Evolutionary conservation across 2,888 invertebrate genomes (phyloP).

Genomic region (Glaucopsyche alexis): DNA sequence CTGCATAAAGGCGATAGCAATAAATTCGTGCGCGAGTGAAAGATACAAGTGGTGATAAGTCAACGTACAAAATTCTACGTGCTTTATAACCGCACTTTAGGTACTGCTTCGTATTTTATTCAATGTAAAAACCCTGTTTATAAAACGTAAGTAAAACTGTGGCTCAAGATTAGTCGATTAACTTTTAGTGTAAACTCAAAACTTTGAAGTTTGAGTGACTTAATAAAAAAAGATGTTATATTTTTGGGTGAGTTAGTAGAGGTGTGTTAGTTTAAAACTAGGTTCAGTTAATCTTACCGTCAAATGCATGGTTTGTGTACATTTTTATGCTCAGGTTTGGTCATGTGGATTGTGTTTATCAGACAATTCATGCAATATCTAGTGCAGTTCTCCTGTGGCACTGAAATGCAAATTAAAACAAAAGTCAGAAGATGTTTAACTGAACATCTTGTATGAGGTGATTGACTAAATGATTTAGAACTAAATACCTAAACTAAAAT

Average conservation of each 20-base stretch:
- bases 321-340: not conserved
- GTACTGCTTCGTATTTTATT: too few relatives aligned
- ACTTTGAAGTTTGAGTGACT: not conserved
- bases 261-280: not conserved
- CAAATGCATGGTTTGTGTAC: conserved; percentile 15
- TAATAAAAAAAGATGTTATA: not conserved
- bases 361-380: not conserved
- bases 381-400: conserved; percentile 12
- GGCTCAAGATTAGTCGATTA: not conserved
- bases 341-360: not conserved
- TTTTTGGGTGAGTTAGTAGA: not conserved
- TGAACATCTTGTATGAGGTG: not conserved
- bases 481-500: too few relatives aligned
- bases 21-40: too few relatives aligned
- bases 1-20: too few relatives aligned
- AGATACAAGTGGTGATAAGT: too few relatives aligned
- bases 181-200: not conserved
- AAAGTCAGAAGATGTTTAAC: not conserved
- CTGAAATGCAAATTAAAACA: conserved; percentile 9
- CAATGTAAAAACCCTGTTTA: too few relatives aligned
- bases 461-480: not conserved
- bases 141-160: too few relatives aligned
- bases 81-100: too few relatives aligned
- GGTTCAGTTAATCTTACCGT: conserved; percentile 4
- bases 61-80: too few relatives aligned